These are phyloP conservation scores for Cabera pusaria DNA, from an alignment of 2,888 invertebrate genomes.

Conservation along the genomic window DNA sequence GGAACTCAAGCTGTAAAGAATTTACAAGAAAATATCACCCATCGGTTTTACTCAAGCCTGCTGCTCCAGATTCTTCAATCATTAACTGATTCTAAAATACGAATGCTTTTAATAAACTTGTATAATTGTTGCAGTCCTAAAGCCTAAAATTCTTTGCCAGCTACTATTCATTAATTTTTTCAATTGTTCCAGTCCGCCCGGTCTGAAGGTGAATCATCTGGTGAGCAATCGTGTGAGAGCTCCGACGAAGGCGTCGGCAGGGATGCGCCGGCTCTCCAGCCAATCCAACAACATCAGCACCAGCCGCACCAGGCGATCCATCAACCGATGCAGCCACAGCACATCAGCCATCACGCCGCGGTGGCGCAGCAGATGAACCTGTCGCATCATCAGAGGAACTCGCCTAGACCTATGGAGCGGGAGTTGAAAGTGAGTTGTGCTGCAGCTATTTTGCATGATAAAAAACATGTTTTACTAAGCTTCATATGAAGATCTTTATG, in stretches of 20 bases:
- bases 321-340: slow-evolving; percentile 41
- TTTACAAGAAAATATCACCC: too few relatives aligned
- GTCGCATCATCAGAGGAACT: slow-evolving; percentile 60
- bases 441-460: too few relatives aligned
- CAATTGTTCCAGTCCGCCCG: slow-evolving; percentile 63
- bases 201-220: slow-evolving; percentile 75
- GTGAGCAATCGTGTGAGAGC: slow-evolving; percentile 75
- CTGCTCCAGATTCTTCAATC: too few relatives aligned
- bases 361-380: slow-evolving; percentile 52
- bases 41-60: too few relatives aligned
- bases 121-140: too few relatives aligned
- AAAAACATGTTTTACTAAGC: too few relatives aligned
- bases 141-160: too few relatives aligned
- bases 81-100: too few relatives aligned
- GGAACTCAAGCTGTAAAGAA: too few relatives aligned
- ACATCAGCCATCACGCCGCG: slow-evolving; percentile 54
- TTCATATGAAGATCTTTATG: too few relatives aligned
- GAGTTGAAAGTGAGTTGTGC: slow-evolving; percentile 68
- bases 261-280: slow-evolving; percentile 57
- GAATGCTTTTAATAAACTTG: too few relatives aligned
- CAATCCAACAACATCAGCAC: slow-evolving; percentile 40
- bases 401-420: slow-evolving; percentile 66
- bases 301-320: slow-evolving; percentile 34
- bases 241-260: slow-evolving; percentile 77
- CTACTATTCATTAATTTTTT: not conserved